Evolutionary conservation across 1,140 invertebrate species (phyloP).

Genomic region (Drosophila pachea): DNA sequence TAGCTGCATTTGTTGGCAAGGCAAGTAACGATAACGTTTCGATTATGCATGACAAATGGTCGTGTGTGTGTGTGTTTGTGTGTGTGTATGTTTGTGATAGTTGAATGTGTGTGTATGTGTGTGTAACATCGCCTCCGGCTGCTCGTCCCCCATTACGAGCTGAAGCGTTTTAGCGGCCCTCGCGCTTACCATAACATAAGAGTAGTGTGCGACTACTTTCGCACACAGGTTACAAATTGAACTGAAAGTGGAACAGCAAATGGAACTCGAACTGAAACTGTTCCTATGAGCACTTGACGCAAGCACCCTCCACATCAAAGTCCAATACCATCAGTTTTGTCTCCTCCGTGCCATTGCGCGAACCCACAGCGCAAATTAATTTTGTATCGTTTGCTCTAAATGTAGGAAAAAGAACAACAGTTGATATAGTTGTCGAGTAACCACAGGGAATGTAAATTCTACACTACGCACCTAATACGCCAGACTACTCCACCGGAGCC

Average conservation of each 20-base stretch:
- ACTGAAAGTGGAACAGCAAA: constrained; percentile 21
- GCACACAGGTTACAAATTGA: constrained; percentile 17
- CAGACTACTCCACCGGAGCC: constrained; percentile 99
- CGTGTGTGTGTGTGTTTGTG: constrained; percentile 27
- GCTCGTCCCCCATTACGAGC: constrained; percentile 5
- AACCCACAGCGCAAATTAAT: constrained; percentile 98
- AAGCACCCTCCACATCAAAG: constrained; percentile 92
- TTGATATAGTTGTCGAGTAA: too few relatives aligned
- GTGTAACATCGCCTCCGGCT: constrained; percentile 16
- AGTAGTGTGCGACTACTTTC: constrained; percentile 22
- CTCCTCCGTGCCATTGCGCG: constrained; percentile 98
- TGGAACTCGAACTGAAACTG: constrained; percentile 32
- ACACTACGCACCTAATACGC: constrained; percentile 86
- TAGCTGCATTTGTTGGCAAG: constrained; percentile 69
- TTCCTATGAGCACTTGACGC: constrained; percentile 80
- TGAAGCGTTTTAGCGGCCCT: constrained; percentile 10
- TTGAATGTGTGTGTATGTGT: constrained; percentile 14
- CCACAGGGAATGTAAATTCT: not conserved
- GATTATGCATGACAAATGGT: constrained; percentile 39
- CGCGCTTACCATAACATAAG: constrained; percentile 34
- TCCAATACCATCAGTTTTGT: constrained; percentile 98
- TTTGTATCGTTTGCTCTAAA: constrained; percentile 93
- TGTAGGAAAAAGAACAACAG: not conserved
- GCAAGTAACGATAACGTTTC: constrained; percentile 64
- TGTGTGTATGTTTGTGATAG: constrained; percentile 29